Evolutionary conservation across 1,140 invertebrate genomes (phyloP).

Genomic region (Tetramorium parvispinum): DNA sequence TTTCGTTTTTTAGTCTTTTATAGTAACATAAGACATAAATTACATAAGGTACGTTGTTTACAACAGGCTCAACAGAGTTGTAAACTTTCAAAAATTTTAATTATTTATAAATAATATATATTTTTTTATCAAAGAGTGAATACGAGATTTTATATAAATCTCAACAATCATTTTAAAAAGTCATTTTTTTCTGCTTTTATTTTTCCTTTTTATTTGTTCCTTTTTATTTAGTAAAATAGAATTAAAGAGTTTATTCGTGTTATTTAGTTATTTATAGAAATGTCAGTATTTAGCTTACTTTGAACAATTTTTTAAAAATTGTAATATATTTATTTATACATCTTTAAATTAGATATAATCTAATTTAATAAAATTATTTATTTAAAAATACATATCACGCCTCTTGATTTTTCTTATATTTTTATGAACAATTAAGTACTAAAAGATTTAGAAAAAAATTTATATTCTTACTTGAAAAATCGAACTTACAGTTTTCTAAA

Average conservation of each 20-base stretch:
- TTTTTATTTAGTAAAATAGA: background rate
- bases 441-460: background rate
- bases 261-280: background rate
- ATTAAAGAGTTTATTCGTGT: background rate
- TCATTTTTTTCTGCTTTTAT: background rate
- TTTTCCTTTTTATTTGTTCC: background rate
- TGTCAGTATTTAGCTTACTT: background rate
- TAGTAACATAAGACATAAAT: background rate
- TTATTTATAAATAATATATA: constrained; percentile 1
- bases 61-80: background rate
- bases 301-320: background rate
- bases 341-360: background rate
- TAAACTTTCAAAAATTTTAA: background rate
- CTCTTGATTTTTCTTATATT: background rate
- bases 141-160: background rate
- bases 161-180: too few relatives aligned
- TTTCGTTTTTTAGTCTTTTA: background rate
- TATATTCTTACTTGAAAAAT: background rate
- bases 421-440: background rate
- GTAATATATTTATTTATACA: background rate
- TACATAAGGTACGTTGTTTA: background rate
- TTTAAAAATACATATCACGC: background rate
- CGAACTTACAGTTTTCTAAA: background rate
- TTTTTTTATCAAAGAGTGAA: background rate
- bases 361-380: background rate